These are phyloP conservation scores for Chrysemys picta DNA, from an alignment of 2,113 vertebrate species.

Conservation along the genomic window DNA sequence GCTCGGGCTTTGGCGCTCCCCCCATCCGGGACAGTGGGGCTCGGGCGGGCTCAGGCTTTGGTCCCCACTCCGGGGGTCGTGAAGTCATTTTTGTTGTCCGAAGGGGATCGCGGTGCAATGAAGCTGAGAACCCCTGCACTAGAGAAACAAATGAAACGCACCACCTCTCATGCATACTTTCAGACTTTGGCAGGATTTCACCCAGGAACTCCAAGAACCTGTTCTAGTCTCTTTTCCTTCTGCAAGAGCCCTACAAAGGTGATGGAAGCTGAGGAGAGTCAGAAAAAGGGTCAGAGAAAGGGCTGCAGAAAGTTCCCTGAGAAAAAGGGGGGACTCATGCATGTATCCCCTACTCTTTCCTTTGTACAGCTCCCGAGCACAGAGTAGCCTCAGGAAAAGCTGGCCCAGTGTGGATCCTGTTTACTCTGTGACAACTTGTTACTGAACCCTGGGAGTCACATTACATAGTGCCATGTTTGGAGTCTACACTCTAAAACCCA, in stretches of 20 bases:
- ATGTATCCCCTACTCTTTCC: not conserved
- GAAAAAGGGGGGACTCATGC: not conserved
- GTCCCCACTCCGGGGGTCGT: too few species aligned
- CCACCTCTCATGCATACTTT: not conserved
- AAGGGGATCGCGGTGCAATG: too few species aligned
- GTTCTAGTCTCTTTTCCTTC: not conserved
- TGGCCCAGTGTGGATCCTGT: not conserved
- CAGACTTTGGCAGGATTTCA: not conserved
- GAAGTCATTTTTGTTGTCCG: too few species aligned
- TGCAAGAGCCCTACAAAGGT: not conserved
- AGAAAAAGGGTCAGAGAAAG: not conserved
- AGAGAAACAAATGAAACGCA: not conserved
- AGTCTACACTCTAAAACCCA: not conserved
- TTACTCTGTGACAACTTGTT: not conserved
- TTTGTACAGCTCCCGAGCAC: not conserved
- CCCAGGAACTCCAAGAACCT: not conserved
- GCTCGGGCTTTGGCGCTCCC: too few species aligned
- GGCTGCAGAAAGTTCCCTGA: not conserved
- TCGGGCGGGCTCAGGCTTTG: too few species aligned
- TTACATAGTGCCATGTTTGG: not conserved
- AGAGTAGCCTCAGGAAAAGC: not conserved
- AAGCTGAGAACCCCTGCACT: too few species aligned
- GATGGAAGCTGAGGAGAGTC: not conserved
- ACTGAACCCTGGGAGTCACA: not conserved
- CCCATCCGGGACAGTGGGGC: too few species aligned